phyloP scores from a whole-genome alignment of 2,888 invertebrate species.

The Epicampocera succincta region DNA sequence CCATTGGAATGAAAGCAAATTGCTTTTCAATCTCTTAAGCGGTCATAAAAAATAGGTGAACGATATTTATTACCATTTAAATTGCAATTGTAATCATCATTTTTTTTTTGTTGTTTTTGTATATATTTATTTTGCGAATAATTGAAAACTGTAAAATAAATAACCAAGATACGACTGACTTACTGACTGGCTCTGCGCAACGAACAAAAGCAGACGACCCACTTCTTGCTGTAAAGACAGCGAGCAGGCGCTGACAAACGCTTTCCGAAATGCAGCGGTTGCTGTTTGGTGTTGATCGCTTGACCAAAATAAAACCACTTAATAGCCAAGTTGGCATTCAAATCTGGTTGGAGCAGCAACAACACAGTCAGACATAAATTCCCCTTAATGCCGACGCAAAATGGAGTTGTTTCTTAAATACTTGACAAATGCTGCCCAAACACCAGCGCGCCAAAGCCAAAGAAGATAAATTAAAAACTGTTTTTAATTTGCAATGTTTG shows the following conservation, averaged over 20 bases:
- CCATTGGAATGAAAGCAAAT: neutral
- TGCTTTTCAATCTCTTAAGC: slow-evolving; percentile 37
- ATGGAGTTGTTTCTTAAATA: slow-evolving; percentile 55
- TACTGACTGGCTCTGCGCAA: slow-evolving; percentile 14
- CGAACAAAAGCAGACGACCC: slow-evolving; percentile 38
- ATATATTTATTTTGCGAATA: slow-evolving; percentile 28
- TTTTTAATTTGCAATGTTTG: slow-evolving; percentile 11
- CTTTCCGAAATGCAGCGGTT: neutral
- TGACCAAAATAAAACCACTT: slow-evolving; percentile 44
- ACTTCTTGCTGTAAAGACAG: slow-evolving; percentile 37
- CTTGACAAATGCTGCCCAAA: slow-evolving; percentile 60
- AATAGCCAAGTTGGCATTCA: slow-evolving; percentile 14
- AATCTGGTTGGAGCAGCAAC: neutral
- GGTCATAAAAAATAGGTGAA: slow-evolving; percentile 40
- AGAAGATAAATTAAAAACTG: slow-evolving; percentile 27
- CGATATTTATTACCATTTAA: slow-evolving; percentile 65
- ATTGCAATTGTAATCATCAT: slow-evolving; percentile 46
- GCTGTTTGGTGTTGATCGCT: slow-evolving; percentile 2
- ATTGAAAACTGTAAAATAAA: slow-evolving; percentile 68
- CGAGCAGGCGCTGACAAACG: neutral
- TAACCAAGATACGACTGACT: slow-evolving; percentile 49
- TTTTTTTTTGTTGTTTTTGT: too few species aligned
- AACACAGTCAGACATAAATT: slow-evolving; percentile 15
- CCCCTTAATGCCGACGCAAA: slow-evolving; percentile 20
- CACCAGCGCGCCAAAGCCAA: slow-evolving; percentile 2